Conservation (phyloP, 2,797 vertebrate species). For the Helarctos malayanus region DNA sequence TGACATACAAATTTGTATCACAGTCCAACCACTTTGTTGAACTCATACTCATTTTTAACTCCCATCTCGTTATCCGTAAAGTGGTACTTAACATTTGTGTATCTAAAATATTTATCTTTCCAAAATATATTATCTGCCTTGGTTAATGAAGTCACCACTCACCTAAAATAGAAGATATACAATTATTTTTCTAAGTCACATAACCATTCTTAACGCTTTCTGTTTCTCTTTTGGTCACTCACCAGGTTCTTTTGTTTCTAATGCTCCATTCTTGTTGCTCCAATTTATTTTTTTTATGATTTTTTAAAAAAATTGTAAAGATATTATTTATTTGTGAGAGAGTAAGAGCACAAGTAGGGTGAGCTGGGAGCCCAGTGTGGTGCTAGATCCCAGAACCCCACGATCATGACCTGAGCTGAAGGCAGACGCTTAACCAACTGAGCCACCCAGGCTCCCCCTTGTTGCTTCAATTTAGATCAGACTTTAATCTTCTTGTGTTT, state of each 20-base stretch:
- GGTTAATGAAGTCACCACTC: slow-evolving; percentile 51
- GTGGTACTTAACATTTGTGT: background rate
- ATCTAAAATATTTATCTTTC: background rate
- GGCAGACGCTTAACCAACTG: background rate
- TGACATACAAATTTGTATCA: background rate
- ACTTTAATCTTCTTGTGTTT: slow-evolving; percentile 14
- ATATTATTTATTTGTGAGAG: background rate
- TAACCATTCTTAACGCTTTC: background rate
- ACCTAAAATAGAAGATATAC: background rate
- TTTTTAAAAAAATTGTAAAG: background rate
- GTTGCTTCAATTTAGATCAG: background rate
- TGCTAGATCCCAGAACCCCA: background rate
- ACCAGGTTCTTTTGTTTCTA: slow-evolving; percentile 21
- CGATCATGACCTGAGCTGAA: background rate
- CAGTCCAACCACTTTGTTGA: background rate
- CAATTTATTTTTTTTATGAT: background rate
- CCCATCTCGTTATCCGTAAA: slow-evolving; percentile 12
- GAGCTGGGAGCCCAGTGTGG: background rate
- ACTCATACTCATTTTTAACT: slow-evolving; percentile 48
- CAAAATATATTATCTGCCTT: slow-evolving; percentile 14
- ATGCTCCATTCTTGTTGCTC: background rate
- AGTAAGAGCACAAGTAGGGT: background rate
- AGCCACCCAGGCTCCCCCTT: background rate
- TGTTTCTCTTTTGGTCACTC: slow-evolving; percentile 16
- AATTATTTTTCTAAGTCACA: background rate